Base-by-base conservation (phyloP, 2,113 vertebrate species). In the Paedocypris sp. region DNA sequence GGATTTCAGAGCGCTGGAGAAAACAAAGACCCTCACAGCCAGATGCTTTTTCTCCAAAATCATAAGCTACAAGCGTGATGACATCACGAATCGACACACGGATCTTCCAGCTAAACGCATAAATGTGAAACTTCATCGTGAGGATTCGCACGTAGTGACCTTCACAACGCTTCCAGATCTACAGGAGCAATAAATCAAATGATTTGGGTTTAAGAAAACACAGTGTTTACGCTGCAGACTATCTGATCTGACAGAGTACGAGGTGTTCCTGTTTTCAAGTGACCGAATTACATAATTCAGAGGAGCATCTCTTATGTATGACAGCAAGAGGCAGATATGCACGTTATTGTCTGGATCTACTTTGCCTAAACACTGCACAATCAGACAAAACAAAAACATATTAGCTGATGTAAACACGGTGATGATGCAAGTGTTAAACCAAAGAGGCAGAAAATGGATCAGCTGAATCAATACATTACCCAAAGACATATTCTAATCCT, bases 301-400 rank as follows among this genome's bases (percentile, higher is more conserved):
- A 72, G 52, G 23, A 68, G 60, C 56, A 73, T 78, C 35, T 74
- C 69, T 77, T 66, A 75, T 72, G 67, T 60, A 77, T 71, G 72
- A 70, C 57, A 62, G 56, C 62, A 52, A 16, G 29, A 25, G 62
- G 1, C 6, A 25, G 50, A 41, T 36, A 47, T 41, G 3, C n/a
- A n/a, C 35, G 38, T 50, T 36, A 38, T 11, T 18, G 42, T 60
- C 36, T 66, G 16, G 18, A 22, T 59, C 13, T 35, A 45, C 39
- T 59, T 25, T 18, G 18, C 11, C 23, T 15, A 13, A 63, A 36
- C 31, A n/a, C 18, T 8, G 19, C 4, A 43, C 53, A 31, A 29
- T 12, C 26, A 1, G 28, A 25, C 1, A 10, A 1, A 2, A 15
- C 13, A 56, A 25, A 9, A 4, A 5, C 3, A n/a, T 22, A 10